phyloP scores from a whole-genome alignment of 2,797 vertebrate genomes.

The Ctenosaura bakeri region DNA sequence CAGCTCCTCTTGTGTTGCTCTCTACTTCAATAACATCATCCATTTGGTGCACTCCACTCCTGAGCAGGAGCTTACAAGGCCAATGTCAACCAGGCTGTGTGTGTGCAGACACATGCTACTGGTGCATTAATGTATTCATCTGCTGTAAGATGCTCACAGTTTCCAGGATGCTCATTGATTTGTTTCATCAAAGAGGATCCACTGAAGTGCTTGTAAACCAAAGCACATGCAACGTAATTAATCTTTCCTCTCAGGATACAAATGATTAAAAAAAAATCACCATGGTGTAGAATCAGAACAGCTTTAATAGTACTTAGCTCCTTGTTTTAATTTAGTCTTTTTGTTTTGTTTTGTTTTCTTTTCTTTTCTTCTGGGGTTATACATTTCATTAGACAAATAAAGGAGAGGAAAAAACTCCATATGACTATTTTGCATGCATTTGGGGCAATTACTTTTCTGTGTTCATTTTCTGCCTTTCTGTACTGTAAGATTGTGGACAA shows the following conservation, averaged over 20 bases:
- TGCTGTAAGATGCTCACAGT: conserved; percentile 38
- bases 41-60: conserved; percentile 46
- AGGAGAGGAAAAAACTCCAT: not conserved
- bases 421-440: not conserved
- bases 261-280: conserved; percentile 34
- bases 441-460: not conserved
- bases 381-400: conserved; percentile 34
- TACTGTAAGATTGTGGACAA: not conserved
- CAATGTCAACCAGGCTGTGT: conserved; percentile 14
- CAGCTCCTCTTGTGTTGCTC: conserved; percentile 52
- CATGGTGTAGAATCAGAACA: conserved; percentile 21
- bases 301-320: conserved; percentile 24
- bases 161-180: conserved; percentile 46
- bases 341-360: not conserved
- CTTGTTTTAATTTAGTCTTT: not conserved
- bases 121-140: conserved; percentile 23
- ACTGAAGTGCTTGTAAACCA: conserved; percentile 44
- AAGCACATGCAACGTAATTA: conserved; percentile 32
- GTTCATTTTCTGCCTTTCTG: not conserved
- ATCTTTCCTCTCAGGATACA: conserved; percentile 32
- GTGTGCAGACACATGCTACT: not conserved
- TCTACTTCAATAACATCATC: conserved; percentile 53
- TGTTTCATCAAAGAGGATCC: conserved; percentile 35
- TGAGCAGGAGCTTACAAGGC: conserved; percentile 27
- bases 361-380: not conserved